Base-by-base conservation (phyloP, 2,888 invertebrate species). In the Macrosoma leucophasiata region DNA sequence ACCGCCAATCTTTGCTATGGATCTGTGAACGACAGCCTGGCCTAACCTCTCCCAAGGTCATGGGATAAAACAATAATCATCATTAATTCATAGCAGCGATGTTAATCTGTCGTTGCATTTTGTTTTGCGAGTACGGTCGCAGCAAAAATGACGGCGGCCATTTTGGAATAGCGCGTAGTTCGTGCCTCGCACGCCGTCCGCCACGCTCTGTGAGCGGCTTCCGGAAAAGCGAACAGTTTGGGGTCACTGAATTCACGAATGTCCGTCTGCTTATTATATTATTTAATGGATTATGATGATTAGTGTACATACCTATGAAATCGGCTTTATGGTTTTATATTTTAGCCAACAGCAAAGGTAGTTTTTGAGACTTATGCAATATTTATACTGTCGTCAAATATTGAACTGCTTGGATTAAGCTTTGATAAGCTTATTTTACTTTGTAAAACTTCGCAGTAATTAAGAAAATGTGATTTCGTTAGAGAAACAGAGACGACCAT, bases 141-240 rank as follows among this genome's bases (percentile, higher is more conserved):
- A 29, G 42, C 28, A 43, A 52, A 41, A 32, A 61, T 56, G 57
- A 53, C 54, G 50, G 37, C 40, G 33, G 43, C 67, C 69, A 70
- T 72, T 37, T 62, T 67, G 58, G 46, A 54, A 54, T 45, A 49
- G 47, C 56, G 55, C 48, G 54, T 55, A 54, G 45, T 49, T 33
- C 36, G 34, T 13, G n/a, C n/a, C n/a, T n/a, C n/a, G n/a, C n/a
- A n/a, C n/a, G n/a, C n/a, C n/a, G n/a, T 29, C 36, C 41, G 40
- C 45, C 43, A 48, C 55, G 58, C 66, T 64, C 71, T 76, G 69
- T 74, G 55, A 48, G 43, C 43, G 17, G 56, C 55, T 77, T 78
- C 77, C 76, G 76, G 75, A 78, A 79, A 78, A 81, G 69, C 68
- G 61, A 42, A 50, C 58, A 49, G 66, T 69, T 69, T 75, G 68